Conservation (phyloP, 1,140 invertebrate genomes). For the Spodoptera frugiperda region DNA sequence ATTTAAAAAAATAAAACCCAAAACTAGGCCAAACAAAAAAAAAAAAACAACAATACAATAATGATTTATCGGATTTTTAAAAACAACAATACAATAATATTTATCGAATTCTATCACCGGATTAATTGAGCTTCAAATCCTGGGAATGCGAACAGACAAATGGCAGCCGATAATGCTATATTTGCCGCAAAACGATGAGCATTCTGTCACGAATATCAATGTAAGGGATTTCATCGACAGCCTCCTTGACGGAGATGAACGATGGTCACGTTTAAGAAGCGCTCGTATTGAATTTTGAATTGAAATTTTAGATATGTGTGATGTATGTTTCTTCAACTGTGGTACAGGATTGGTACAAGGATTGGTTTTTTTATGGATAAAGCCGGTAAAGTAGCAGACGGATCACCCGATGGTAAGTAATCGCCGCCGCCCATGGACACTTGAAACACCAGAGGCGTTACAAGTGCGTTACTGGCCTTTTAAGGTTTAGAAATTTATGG, state of each 20-base stretch:
- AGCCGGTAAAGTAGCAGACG: too few species aligned
- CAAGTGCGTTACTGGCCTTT: too few species aligned
- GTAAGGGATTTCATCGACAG: constrained; percentile 30
- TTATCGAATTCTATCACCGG: neutral
- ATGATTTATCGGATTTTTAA: neutral
- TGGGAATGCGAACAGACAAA: constrained; percentile 9
- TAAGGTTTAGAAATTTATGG: too few species aligned
- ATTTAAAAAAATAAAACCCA: too few species aligned
- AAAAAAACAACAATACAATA: neutral
- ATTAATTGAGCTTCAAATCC: neutral
- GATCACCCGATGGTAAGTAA: too few species aligned
- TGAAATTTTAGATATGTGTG: neutral
- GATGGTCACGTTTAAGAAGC: constrained; percentile 7
- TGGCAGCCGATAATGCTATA: constrained; percentile 17
- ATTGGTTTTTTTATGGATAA: too few species aligned
- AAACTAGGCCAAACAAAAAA: too few species aligned
- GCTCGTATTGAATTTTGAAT: constrained; percentile 9
- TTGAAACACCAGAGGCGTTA: too few species aligned
- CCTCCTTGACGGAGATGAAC: neutral
- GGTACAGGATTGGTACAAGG: too few species aligned
- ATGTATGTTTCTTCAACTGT: too few species aligned
- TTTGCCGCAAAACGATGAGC: neutral
- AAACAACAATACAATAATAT: neutral
- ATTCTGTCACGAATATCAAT: constrained; percentile 36
- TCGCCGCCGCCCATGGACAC: too few species aligned